These are phyloP conservation scores for Dryococelus australis DNA, from an alignment of 2,888 invertebrate genomes.

Conservation along the genomic window DNA sequence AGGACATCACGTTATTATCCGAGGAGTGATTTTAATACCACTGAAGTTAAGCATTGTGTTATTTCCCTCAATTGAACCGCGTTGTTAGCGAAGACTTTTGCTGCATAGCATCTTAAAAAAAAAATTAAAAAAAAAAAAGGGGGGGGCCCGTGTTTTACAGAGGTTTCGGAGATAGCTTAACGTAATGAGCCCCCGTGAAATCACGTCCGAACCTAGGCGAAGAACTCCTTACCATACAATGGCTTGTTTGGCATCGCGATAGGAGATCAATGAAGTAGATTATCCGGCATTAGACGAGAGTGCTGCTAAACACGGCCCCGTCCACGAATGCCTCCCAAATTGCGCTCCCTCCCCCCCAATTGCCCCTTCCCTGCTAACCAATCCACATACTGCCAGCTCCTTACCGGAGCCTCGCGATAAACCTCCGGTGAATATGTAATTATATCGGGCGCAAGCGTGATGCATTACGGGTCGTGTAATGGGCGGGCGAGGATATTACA, in stretches of 20 bases:
- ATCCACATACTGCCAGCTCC: not conserved
- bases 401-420: not conserved
- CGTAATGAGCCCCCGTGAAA: not conserved
- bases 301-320: not conserved
- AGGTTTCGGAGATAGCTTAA: no score
- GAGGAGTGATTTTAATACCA: no score
- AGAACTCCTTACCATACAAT: not conserved
- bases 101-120: no score
- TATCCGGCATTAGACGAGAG: not conserved
- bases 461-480: not conserved
- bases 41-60: no score
- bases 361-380: not conserved
- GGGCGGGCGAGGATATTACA: not conserved
- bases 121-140: no score
- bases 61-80: no score
- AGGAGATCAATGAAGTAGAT: not conserved
- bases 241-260: not conserved
- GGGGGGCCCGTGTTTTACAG: no score
- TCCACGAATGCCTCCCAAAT: not conserved
- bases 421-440: constrained; percentile 11
- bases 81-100: no score
- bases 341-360: not conserved
- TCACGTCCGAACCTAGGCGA: not conserved
- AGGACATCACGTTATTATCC: no score
- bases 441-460: not conserved